Percentiles rank a stretch among this genome's conserved stretches.
phyloP scores from a whole-genome alignment of 35 echinoderm and acorn worm genomes.

The Eucidaris tribuloides region DNA sequence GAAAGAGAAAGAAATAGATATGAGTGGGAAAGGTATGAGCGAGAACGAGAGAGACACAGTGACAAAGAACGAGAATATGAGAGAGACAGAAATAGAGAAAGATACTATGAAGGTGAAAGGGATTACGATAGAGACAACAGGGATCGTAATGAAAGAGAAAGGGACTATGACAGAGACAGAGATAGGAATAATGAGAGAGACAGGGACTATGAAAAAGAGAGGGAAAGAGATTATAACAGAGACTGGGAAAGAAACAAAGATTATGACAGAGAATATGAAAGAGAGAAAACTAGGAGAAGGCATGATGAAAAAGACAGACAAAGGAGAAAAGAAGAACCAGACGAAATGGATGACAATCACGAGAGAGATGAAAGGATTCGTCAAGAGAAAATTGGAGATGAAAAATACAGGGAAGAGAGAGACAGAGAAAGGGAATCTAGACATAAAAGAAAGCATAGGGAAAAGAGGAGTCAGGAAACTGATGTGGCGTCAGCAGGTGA shows the following conservation, averaged over 20 bases:
- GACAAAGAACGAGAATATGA: slow-evolving; percentile 12
- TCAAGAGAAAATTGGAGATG: neutral
- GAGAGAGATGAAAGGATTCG: neutral
- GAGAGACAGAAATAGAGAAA: too few relatives aligned
- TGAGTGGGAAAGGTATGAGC: slow-evolving; percentile 5
- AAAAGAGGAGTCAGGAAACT: slow-evolving; percentile 40
- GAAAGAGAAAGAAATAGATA: slow-evolving; percentile 28
- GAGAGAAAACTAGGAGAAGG: slow-evolving; percentile 2
- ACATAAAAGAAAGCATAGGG: slow-evolving; percentile 55
- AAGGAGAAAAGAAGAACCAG: neutral
- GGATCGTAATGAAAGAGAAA: neutral
- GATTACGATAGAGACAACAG: neutral
- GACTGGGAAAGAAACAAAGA: slow-evolving; percentile 14
- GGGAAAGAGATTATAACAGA: slow-evolving; percentile 14
- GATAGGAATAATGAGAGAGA: slow-evolving; percentile 13
- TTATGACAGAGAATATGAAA: slow-evolving; percentile 12
- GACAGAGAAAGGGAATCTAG: slow-evolving; percentile 8
- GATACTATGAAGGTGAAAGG: neutral
- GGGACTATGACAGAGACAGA: slow-evolving; percentile 5
- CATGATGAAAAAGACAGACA: neutral
- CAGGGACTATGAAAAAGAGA: slow-evolving; percentile 34
- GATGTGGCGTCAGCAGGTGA: neutral
- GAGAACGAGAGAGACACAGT: neutral
- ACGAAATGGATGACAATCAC: neutral
- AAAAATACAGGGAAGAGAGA: slow-evolving; percentile 1